Evolutionary conservation across 2,113 vertebrate species (phyloP).

Genomic region (Cepphus grylle): DNA sequence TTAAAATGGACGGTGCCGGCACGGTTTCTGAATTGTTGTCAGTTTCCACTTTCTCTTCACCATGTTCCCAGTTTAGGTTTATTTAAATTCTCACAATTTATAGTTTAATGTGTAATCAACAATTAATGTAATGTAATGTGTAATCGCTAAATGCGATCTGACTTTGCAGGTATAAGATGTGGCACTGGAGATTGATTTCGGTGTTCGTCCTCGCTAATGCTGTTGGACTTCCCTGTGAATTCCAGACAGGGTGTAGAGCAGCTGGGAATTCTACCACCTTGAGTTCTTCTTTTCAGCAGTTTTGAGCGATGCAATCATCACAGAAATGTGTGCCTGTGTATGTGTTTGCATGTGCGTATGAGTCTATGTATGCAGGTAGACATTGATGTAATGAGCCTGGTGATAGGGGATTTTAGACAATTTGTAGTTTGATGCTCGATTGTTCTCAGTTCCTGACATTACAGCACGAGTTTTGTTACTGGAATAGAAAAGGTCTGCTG

Average conservation of each 20-base stretch:
- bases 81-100: background rate
- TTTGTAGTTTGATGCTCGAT: background rate
- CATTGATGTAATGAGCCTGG: background rate
- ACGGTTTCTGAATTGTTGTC: background rate
- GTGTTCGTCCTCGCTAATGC: background rate
- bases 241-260: background rate
- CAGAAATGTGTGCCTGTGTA: background rate
- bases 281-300: background rate
- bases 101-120: background rate
- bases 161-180: background rate
- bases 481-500: background rate
- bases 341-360: background rate
- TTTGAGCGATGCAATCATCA: background rate
- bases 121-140: too few relatives aligned
- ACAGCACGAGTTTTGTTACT: background rate
- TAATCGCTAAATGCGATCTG: background rate
- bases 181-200: background rate
- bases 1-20: background rate
- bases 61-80: background rate
- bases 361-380: background rate
- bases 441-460: background rate
- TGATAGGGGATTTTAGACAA: background rate
- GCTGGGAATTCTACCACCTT: background rate
- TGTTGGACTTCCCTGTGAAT: background rate
- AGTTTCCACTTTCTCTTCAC: constrained; percentile 1